Percentiles rank a stretch among this genome's conserved stretches.
These are phyloP conservation scores for Trachelipus rathkii DNA, from an alignment of 1,140 invertebrate species.

Conservation along the genomic window DNA sequence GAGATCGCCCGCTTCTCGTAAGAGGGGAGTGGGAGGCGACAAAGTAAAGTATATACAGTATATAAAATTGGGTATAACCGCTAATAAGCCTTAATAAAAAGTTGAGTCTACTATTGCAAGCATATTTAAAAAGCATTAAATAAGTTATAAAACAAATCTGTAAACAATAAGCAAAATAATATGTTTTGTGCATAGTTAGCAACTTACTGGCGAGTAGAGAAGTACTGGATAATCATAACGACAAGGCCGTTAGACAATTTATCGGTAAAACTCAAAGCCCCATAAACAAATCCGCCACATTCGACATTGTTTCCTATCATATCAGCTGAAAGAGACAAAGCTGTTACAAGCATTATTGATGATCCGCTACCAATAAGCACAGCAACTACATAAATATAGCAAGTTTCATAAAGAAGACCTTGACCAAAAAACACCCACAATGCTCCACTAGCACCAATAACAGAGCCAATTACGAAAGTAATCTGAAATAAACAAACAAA, in stretches of 20 bases:
- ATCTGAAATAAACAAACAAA: slow-evolving; percentile 20
- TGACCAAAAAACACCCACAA: slow-evolving; percentile 51
- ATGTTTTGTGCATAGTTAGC: too few relatives aligned
- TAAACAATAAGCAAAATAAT: too few relatives aligned
- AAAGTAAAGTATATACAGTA: background rate
- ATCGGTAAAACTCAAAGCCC: slow-evolving; percentile 90
- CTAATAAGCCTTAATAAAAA: background rate
- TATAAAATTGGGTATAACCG: background rate
- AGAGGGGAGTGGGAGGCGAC: too few relatives aligned
- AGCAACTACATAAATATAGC: slow-evolving; percentile 69
- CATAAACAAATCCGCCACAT: slow-evolving; percentile 84
- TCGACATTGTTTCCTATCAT: slow-evolving; percentile 79
- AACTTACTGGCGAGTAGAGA: slow-evolving; percentile 39
- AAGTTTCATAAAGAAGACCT: slow-evolving; percentile 57
- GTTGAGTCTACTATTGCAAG: background rate
- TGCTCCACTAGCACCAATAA: slow-evolving; percentile 26
- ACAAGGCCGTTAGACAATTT: slow-evolving; percentile 84
- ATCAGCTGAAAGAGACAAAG: slow-evolving; percentile 81
- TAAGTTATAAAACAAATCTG: background rate
- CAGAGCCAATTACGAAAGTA: slow-evolving; percentile 32
- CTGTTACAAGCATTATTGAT: slow-evolving; percentile 81
- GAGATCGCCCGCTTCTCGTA: too few relatives aligned
- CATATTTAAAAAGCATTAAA: background rate
- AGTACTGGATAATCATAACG: slow-evolving; percentile 72
- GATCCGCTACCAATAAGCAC: slow-evolving; percentile 73